A percentile compares a stretch with the other conserved stretches of the same genome.
Conservation (phyloP, 2,888 invertebrate genomes). For the Leptothorax acervorum region DNA sequence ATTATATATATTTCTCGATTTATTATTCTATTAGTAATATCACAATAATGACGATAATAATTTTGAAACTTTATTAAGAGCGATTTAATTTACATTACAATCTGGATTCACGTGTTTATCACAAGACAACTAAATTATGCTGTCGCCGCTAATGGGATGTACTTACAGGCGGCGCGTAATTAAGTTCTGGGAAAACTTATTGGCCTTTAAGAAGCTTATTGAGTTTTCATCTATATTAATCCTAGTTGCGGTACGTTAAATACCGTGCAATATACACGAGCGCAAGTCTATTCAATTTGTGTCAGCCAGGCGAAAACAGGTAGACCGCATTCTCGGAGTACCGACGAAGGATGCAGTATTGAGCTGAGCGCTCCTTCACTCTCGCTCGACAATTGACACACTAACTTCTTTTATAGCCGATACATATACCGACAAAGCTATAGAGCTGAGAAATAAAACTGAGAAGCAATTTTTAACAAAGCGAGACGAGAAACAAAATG, state of each 20-base stretch:
- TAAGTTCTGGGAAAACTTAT: conserved; percentile 15
- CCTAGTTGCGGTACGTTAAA: conserved; percentile 58
- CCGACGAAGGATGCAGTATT: conserved; percentile 65
- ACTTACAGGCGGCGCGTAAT: conserved; percentile 13
- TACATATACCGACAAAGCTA: background rate
- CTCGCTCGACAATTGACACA: conserved; percentile 71
- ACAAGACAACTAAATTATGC: background rate
- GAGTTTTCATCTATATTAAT: conserved; percentile 35
- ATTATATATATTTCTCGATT: background rate
- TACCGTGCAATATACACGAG: conserved; percentile 58
- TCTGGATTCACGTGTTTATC: background rate
- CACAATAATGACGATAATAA: background rate
- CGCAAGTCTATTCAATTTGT: conserved; percentile 66
- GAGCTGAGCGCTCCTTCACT: conserved; percentile 65
- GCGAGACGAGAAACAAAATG: background rate
- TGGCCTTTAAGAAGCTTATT: conserved; percentile 29
- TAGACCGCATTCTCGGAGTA: conserved; percentile 64
- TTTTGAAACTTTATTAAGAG: background rate
- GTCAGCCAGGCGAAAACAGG: conserved; percentile 70
- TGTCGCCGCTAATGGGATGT: background rate
- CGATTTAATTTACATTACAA: background rate
- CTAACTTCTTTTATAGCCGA: conserved; percentile 63
- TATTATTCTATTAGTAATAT: background rate
- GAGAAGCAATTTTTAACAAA: background rate
- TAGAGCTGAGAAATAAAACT: conserved; percentile 7